Conservation (phyloP, 2,888 invertebrate genomes). For the Pristionchus mayeri region DNA sequence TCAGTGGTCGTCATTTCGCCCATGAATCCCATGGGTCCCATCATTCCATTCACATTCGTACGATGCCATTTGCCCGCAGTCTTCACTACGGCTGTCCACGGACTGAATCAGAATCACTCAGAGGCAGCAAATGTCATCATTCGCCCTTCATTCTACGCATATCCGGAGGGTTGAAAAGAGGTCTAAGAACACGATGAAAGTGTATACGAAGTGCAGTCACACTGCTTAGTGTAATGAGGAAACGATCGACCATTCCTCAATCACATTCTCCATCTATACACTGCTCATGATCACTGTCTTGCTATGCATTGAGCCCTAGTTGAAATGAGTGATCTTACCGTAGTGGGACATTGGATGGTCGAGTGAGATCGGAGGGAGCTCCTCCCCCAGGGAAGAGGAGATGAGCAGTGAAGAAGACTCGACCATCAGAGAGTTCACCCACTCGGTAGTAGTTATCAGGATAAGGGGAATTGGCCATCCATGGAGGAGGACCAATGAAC, state of each 20-base stretch:
- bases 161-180: too few species aligned
- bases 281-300: too few species aligned
- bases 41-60: conserved; percentile 4
- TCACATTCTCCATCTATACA: too few species aligned
- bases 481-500: conserved; percentile 50
- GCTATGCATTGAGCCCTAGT: too few species aligned
- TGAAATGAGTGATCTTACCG: background rate
- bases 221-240: background rate
- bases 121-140: too few species aligned
- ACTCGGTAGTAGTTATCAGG: conserved; percentile 48
- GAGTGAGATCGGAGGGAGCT: conserved; percentile 42
- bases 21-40: conserved; percentile 34
- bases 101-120: background rate
- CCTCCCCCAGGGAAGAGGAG: conserved; percentile 48
- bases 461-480: conserved; percentile 24
- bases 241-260: background rate
- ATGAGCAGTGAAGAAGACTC: conserved; percentile 49
- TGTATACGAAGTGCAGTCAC: background rate
- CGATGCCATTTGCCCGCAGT: conserved; percentile 50
- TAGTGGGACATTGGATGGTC: conserved; percentile 43
- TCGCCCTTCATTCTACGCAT: too few species aligned
- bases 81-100: conserved; percentile 43
- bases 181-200: background rate
- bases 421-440: conserved; percentile 45
- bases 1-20: background rate